Conservation (phyloP, 2,113 vertebrate species). For the Eclectus roratus region DNA sequence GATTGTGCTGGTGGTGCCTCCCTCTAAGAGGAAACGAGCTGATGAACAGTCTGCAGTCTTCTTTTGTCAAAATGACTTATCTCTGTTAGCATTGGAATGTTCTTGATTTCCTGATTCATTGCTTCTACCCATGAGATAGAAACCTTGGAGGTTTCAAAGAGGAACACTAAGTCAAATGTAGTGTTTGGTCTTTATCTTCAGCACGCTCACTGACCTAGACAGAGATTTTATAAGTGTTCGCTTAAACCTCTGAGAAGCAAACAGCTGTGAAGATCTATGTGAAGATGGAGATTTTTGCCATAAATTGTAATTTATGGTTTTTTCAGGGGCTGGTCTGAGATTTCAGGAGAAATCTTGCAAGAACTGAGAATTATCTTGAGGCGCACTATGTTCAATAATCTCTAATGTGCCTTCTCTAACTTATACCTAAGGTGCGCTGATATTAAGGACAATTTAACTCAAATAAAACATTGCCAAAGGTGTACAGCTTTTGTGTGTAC, state of each 20-base stretch:
- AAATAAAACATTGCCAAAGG: not conserved
- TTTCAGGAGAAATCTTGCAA: not conserved
- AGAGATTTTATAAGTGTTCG: not conserved
- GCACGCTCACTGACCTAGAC: not conserved
- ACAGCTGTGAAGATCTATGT: not conserved
- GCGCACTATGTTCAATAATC: not conserved
- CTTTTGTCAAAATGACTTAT: not conserved
- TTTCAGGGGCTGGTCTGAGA: not conserved
- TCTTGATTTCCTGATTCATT: not conserved
- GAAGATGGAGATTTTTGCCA: not conserved
- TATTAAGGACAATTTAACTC: not conserved
- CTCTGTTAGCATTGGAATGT: not conserved
- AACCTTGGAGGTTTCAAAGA: not conserved
- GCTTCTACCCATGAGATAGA: not conserved
- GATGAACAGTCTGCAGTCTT: not conserved
- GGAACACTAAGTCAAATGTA: not conserved
- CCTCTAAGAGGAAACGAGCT: not conserved
- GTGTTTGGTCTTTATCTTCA: not conserved
- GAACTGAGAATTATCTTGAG: not conserved
- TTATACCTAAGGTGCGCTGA: not conserved
- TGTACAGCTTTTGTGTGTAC: not conserved
- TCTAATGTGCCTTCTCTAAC: not conserved
- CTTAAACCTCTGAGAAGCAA: not conserved
- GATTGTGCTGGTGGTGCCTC: not conserved
- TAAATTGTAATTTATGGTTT: not conserved